Evolutionary conservation across 2,113 vertebrate species (phyloP).

Genomic region (Eublepharis macularius): DNA sequence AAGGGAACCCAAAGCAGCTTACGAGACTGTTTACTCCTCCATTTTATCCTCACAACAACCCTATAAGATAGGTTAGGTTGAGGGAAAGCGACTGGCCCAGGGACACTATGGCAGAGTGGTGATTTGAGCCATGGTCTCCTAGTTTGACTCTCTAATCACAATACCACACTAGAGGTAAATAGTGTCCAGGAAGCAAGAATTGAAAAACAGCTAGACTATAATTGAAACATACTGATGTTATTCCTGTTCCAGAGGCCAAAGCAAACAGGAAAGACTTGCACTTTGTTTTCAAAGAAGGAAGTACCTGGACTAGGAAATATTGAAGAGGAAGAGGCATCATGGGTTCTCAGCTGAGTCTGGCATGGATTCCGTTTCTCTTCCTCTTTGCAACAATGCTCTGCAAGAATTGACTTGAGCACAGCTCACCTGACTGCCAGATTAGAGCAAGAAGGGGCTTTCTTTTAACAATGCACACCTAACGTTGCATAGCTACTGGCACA

Average conservation of each 20-base stretch:
- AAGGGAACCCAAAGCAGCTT: no score
- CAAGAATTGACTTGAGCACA: background rate
- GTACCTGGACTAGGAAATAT: background rate
- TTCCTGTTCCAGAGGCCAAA: background rate
- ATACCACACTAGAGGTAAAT: no score
- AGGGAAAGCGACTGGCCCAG: no score
- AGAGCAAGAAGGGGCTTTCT: background rate
- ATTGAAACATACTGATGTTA: no score
- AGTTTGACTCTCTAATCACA: no score
- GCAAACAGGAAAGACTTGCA: background rate
- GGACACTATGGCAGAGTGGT: no score
- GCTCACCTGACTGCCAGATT: background rate
- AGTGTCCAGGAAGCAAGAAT: no score
- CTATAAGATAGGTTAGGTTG: no score
- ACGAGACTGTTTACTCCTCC: no score
- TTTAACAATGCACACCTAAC: background rate
- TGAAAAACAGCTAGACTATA: no score
- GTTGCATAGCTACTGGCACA: background rate
- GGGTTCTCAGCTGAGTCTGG: background rate
- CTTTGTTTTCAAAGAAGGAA: background rate
- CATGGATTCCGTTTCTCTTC: background rate
- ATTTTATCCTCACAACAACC: no score
- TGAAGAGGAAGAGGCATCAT: background rate
- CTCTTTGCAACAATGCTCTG: background rate
- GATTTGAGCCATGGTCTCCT: no score